Conservation (phyloP, 35 echinoderm and acorn worm species). For the Ptychodera flava region DNA sequence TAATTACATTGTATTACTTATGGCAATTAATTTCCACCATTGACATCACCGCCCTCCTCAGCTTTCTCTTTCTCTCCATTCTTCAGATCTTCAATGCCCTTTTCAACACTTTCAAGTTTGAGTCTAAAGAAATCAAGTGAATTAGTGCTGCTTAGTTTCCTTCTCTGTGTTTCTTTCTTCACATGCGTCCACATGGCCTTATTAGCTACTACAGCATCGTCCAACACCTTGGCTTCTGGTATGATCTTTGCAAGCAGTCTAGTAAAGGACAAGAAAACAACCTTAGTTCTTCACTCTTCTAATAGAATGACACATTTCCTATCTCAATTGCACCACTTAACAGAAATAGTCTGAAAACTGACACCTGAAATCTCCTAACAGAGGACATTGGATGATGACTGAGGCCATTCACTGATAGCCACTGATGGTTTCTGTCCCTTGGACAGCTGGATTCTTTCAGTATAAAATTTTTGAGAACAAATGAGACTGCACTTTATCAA, state of each 20-base stretch:
- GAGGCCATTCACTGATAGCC: too few relatives aligned
- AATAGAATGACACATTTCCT: too few relatives aligned
- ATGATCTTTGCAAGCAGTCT: slow-evolving; percentile 67
- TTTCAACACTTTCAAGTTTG: slow-evolving; percentile 23
- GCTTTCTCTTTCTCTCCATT: too few relatives aligned
- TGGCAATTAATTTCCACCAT: background rate
- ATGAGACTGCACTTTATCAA: background rate
- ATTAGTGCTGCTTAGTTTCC: slow-evolving; percentile 92
- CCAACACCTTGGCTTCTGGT: slow-evolving; percentile 37
- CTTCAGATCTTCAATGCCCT: background rate
- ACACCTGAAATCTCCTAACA: too few relatives aligned
- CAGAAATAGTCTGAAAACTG: too few relatives aligned
- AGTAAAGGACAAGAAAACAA: background rate
- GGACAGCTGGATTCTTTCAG: too few relatives aligned
- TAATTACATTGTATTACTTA: background rate
- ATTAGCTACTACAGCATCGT: slow-evolving; percentile 60
- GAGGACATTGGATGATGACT: too few relatives aligned
- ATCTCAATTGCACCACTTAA: too few relatives aligned
- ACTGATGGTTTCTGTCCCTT: too few relatives aligned
- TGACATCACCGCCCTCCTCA: too few relatives aligned
- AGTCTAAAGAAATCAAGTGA: slow-evolving; percentile 93
- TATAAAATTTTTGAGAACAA: too few relatives aligned
- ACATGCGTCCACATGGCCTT: slow-evolving; percentile 77
- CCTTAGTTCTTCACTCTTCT: too few relatives aligned
- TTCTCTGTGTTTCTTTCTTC: slow-evolving; percentile 48